phyloP scores from a whole-genome alignment of 2,888 invertebrate genomes.

The Lepetodrilus schrolli region DNA sequence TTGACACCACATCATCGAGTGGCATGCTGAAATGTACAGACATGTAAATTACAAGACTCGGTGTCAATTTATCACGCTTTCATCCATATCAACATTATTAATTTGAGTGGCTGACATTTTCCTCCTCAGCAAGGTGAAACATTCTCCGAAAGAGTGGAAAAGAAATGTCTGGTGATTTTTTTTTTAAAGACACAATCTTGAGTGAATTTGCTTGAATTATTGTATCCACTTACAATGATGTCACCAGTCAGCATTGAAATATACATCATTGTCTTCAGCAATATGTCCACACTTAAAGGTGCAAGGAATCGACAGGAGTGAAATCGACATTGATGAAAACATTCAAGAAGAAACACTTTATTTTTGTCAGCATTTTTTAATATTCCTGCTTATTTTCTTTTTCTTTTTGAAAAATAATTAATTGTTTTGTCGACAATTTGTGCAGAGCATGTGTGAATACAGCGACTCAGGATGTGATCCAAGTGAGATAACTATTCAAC shows the following conservation, averaged over 20 bases:
- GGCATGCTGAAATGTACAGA: too few relatives aligned
- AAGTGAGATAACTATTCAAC: slow-evolving; percentile 24
- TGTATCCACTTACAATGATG: not conserved
- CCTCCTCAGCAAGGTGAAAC: too few relatives aligned
- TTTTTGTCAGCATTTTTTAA: not conserved
- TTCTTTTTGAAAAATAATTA: not conserved
- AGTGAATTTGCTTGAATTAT: too few relatives aligned
- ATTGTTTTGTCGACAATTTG: not conserved
- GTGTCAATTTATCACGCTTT: too few relatives aligned
- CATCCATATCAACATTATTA: too few relatives aligned
- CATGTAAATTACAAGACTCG: too few relatives aligned
- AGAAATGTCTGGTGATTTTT: too few relatives aligned
- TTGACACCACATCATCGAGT: not conserved
- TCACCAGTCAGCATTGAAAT: not conserved
- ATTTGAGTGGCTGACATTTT: too few relatives aligned
- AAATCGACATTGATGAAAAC: not conserved
- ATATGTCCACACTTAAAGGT: not conserved
- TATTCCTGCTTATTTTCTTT: slow-evolving; percentile 6
- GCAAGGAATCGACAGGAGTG: not conserved
- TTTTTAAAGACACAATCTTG: too few relatives aligned
- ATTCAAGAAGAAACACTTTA: not conserved
- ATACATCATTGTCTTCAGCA: not conserved
- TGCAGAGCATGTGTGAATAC: not conserved
- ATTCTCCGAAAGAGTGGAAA: too few relatives aligned
- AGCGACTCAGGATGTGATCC: slow-evolving; percentile 16